Evolutionary conservation across 2,888 invertebrate species (phyloP).

Genomic region (Tipula confusa): DNA sequence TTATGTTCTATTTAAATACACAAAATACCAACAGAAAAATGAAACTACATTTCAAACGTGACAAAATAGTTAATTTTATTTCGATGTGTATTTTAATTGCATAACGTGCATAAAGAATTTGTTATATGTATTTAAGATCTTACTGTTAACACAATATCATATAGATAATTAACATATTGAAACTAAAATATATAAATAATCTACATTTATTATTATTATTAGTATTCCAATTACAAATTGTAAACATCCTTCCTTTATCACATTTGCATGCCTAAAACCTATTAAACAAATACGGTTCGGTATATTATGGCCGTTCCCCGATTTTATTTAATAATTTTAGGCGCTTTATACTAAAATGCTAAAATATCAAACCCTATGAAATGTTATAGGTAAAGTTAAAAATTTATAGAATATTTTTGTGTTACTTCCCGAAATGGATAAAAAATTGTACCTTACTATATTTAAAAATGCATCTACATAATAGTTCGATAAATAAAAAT

Average conservation of each 20-base stretch:
- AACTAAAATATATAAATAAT: not conserved
- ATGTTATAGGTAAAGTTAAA: not conserved
- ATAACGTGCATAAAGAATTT: not conserved
- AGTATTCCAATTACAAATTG: not conserved
- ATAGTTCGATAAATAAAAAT: not conserved
- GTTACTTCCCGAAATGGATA: not conserved
- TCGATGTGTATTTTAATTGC: not conserved
- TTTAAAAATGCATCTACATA: not conserved
- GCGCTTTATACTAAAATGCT: not conserved
- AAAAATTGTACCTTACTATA: not conserved
- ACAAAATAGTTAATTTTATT: not conserved
- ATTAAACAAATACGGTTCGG: not conserved
- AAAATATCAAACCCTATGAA: not conserved
- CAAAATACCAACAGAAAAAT: not conserved
- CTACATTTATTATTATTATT: not conserved
- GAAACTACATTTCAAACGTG: not conserved
- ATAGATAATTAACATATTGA: not conserved
- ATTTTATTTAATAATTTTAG: not conserved
- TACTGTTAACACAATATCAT: not conserved
- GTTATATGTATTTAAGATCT: not conserved
- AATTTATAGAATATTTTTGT: not conserved
- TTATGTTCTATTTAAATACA: not conserved
- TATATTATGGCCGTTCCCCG: not conserved
- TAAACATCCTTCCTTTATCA: not conserved
- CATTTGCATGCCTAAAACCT: not conserved